These are phyloP conservation scores for Mixornis gularis DNA, from an alignment of 2,113 vertebrate genomes.

Conservation along the genomic window DNA sequence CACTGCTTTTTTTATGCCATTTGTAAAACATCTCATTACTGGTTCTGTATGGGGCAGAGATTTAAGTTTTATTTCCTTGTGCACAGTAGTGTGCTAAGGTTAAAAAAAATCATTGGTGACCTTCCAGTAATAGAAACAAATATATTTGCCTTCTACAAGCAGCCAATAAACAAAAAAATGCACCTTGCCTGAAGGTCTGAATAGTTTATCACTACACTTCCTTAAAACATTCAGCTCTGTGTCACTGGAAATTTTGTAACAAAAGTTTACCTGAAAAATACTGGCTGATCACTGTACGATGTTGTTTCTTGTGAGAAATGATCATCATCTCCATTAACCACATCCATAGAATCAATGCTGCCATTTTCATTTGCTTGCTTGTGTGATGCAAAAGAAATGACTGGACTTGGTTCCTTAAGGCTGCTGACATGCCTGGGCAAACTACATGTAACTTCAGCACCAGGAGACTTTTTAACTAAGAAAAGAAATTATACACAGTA, in stretches of 20 bases:
- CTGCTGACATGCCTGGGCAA: conserved; percentile 80
- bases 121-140: not conserved
- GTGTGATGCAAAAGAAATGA: conserved; percentile 87
- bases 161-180: not conserved
- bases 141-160: not conserved
- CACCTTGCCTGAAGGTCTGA: not conserved
- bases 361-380: conserved; percentile 74
- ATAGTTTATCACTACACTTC: not conserved
- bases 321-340: conserved; percentile 61
- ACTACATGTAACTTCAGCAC: conserved; percentile 86
- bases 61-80: not conserved
- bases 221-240: not conserved
- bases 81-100: not conserved
- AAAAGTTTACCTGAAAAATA: conserved; percentile 88
- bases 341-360: conserved; percentile 53
- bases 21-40: not conserved
- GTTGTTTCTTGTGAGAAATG: conserved; percentile 47
- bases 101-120: not conserved
- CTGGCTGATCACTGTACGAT: conserved; percentile 84
- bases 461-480: conserved; percentile 76
- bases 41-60: not conserved
- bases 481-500: not conserved
- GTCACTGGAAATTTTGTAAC: not conserved
- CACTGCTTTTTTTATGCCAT: not conserved
- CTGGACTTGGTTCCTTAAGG: conserved; percentile 82